phyloP scores from a whole-genome alignment of 2,888 invertebrate species.

The Malthinus flaveolus region DNA sequence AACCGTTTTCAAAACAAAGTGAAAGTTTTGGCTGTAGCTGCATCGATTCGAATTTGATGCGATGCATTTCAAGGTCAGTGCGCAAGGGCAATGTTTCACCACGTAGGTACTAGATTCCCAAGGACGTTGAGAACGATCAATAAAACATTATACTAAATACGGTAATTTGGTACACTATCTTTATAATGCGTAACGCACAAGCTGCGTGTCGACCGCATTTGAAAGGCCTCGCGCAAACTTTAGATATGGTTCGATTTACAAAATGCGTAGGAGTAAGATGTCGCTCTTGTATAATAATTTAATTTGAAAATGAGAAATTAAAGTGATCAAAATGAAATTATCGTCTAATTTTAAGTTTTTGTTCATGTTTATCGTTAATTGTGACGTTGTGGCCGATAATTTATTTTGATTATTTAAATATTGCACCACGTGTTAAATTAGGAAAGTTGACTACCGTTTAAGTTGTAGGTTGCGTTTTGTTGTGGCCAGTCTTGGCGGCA shows the following conservation, averaged over 20 bases:
- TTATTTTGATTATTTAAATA: constrained; percentile 13
- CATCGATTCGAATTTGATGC: constrained; percentile 31
- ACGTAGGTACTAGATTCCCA: constrained; percentile 45
- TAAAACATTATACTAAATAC: constrained; percentile 28
- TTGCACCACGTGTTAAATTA: constrained; percentile 28
- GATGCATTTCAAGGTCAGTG: constrained; percentile 45
- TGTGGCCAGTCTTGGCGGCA: neutral
- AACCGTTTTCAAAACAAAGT: neutral
- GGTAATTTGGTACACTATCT: constrained; percentile 9
- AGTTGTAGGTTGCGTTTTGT: constrained; percentile 20
- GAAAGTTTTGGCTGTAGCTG: constrained; percentile 22
- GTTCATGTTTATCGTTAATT: too few species aligned
- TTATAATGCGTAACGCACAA: constrained; percentile 1
- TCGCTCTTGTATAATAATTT: neutral
- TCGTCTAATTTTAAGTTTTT: too few species aligned
- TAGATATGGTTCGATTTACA: constrained; percentile 1
- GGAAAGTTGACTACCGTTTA: neutral
- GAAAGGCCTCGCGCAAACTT: neutral
- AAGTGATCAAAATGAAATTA: too few species aligned
- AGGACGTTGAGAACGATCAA: constrained; percentile 41
- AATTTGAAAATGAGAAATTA: too few species aligned
- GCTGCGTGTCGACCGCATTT: neutral
- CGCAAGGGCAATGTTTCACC: constrained; percentile 47
- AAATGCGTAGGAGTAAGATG: constrained; percentile 3
- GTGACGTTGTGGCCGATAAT: too few species aligned